A percentile compares a stretch with the other conserved stretches of the same genome.
Evolutionary conservation across 2,797 vertebrate species (phyloP).

Genomic region (Valencia hispanica): DNA sequence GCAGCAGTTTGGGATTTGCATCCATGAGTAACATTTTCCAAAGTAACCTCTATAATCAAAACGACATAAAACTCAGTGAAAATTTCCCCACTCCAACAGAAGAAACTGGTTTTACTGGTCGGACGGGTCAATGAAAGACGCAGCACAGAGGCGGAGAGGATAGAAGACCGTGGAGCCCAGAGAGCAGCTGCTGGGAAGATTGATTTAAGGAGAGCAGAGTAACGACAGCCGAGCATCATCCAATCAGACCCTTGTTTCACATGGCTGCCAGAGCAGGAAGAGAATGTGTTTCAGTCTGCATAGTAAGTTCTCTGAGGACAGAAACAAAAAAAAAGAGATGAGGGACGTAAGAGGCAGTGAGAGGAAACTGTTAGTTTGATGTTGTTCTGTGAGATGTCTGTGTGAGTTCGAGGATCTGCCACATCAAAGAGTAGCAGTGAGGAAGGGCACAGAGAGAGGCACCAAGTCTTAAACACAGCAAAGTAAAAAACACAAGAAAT

Average conservation of each 20-base stretch:
- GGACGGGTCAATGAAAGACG: conserved; percentile 38
- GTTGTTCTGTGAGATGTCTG: conserved; percentile 45
- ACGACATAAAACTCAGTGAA: conserved; percentile 4
- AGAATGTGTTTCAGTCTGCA: conserved; percentile 43
- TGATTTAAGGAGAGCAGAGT: conserved; percentile 66
- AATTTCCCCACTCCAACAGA: conserved; percentile 10
- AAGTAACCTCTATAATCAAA: neutral
- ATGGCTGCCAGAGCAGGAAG: conserved; percentile 45
- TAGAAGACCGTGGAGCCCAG: conserved; percentile 19
- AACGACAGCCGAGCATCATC: conserved; percentile 58
- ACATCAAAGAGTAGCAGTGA: conserved; percentile 24
- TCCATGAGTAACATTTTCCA: neutral
- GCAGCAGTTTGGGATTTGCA: conserved; percentile 8
- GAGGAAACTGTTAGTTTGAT: conserved; percentile 34
- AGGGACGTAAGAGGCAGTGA: conserved; percentile 28
- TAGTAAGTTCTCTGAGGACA: conserved; percentile 37
- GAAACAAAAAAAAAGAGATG: conserved; percentile 21
- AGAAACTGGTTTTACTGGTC: conserved; percentile 63
- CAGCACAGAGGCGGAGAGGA: conserved; percentile 19
- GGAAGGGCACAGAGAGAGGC: conserved; percentile 9
- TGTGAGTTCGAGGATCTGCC: conserved; percentile 24
- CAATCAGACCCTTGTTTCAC: conserved; percentile 61
- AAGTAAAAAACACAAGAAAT: neutral
- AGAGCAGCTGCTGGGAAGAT: conserved; percentile 48
- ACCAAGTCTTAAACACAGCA: neutral